Evolutionary conservation across 2,797 vertebrate species (phyloP).

Genomic region (Enteromius fasciolatus): DNA sequence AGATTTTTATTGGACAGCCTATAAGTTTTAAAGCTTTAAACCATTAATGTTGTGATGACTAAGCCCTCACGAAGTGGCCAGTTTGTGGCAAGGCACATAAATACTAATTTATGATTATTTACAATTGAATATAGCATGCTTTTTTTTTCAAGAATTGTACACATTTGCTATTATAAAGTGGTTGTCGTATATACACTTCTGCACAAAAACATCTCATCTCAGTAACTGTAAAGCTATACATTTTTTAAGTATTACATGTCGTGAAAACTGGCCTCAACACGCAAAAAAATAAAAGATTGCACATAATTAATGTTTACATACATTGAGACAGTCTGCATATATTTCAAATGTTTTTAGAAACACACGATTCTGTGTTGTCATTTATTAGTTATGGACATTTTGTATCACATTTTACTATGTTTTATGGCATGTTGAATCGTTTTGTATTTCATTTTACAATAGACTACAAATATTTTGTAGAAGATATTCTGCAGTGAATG

Average conservation of each 20-base stretch:
- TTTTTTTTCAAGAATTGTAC: not conserved
- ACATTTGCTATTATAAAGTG: not conserved
- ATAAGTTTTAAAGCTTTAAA: conserved; percentile 21
- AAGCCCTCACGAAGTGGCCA: not conserved
- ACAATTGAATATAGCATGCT: not conserved
- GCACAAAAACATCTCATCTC: not conserved
- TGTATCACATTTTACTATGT: not conserved
- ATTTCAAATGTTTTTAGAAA: not conserved
- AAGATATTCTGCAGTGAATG: not conserved
- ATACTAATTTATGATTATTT: not conserved
- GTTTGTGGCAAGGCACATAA: not conserved
- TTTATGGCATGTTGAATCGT: not conserved
- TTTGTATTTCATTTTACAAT: not conserved
- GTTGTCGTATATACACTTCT: not conserved
- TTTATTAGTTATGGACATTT: not conserved
- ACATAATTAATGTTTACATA: no score
- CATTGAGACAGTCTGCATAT: not conserved
- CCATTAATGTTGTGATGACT: conserved; percentile 14
- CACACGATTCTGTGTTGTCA: no score
- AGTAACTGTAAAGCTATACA: not conserved
- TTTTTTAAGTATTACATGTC: not conserved
- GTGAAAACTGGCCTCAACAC: not conserved
- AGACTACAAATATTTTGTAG: not conserved
- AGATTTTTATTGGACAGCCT: conserved; percentile 38
- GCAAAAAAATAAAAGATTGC: not conserved